A percentile compares a stretch with the other conserved stretches of the same genome.
phyloP scores from a whole-genome alignment of 2,888 invertebrate species.

The Opisthograptis luteolata region DNA sequence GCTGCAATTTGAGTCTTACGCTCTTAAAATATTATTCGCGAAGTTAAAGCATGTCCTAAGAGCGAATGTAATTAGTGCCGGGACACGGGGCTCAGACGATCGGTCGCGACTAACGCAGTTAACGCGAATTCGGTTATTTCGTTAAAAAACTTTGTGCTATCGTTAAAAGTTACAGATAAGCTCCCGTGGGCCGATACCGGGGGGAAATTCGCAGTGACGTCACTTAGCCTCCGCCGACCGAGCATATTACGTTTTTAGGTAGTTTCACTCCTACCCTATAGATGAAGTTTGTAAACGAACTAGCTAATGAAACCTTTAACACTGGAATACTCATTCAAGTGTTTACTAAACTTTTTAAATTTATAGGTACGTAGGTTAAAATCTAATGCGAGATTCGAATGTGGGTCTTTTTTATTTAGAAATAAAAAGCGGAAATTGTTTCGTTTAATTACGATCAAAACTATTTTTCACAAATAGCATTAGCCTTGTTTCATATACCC shows the following conservation, averaged over 20 bases:
- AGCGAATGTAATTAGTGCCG: constrained; percentile 32
- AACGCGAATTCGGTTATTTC: constrained; percentile 78
- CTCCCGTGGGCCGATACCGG: constrained; percentile 63
- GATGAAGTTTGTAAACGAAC: no score
- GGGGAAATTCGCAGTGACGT: constrained; percentile 29
- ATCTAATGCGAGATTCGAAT: constrained; percentile 9
- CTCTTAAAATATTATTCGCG: constrained; percentile 17
- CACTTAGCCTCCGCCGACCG: constrained; percentile 5
- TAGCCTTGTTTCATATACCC: no score
- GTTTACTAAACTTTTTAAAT: constrained; percentile 9
- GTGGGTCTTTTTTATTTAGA: no score
- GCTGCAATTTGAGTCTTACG: constrained; percentile 11
- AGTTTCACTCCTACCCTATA: not conserved
- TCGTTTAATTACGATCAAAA: no score
- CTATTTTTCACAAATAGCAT: no score
- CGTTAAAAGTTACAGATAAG: constrained; percentile 80
- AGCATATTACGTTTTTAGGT: constrained; percentile 1
- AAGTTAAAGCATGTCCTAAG: constrained; percentile 32
- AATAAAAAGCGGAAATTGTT: no score
- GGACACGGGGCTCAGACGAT: constrained; percentile 36
- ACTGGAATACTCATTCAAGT: constrained; percentile 6
- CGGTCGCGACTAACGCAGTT: constrained; percentile 52
- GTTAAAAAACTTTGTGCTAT: constrained; percentile 80
- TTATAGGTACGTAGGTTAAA: constrained; percentile 16
- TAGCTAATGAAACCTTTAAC: not conserved